A percentile compares a stretch with the other conserved stretches of the same genome.
These are phyloP conservation scores for Chascanopsetta lugubris DNA, from an alignment of 2,113 vertebrate genomes.

Conservation along the genomic window DNA sequence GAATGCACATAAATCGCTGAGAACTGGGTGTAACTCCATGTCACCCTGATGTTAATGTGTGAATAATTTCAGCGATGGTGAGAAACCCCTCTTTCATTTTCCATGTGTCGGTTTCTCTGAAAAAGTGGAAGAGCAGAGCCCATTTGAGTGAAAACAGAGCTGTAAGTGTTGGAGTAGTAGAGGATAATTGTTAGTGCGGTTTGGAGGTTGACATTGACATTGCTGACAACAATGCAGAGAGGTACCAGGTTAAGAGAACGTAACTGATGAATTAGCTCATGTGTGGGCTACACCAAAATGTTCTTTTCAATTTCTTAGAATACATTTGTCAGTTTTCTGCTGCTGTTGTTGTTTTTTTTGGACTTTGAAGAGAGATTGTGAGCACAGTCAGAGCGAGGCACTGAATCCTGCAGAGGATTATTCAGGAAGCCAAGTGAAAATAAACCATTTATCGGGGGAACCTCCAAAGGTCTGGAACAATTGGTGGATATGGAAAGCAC, in stretches of 20 bases:
- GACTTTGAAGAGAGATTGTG: conserved; percentile 14
- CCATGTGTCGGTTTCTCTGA: conserved; percentile 12
- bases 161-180: background rate
- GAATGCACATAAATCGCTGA: background rate
- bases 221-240: background rate
- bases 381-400: background rate
- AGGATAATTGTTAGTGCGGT: background rate
- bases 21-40: conserved; percentile 5
- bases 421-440: background rate
- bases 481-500: background rate
- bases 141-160: background rate
- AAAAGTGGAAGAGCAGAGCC: background rate
- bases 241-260: background rate
- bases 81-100: conserved; percentile 26
- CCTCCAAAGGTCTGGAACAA: background rate
- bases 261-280: background rate
- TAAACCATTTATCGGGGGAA: conserved; percentile 6
- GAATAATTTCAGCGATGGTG: conserved; percentile 31
- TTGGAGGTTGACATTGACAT: conserved; percentile 11
- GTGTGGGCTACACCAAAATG: background rate
- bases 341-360: background rate
- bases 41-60: conserved; percentile 15
- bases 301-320: background rate
- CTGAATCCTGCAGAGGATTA: conserved; percentile 11
- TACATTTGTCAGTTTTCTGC: background rate